Base-by-base conservation (phyloP, 2,113 vertebrate genomes). In the Seriola rivoliana region DNA sequence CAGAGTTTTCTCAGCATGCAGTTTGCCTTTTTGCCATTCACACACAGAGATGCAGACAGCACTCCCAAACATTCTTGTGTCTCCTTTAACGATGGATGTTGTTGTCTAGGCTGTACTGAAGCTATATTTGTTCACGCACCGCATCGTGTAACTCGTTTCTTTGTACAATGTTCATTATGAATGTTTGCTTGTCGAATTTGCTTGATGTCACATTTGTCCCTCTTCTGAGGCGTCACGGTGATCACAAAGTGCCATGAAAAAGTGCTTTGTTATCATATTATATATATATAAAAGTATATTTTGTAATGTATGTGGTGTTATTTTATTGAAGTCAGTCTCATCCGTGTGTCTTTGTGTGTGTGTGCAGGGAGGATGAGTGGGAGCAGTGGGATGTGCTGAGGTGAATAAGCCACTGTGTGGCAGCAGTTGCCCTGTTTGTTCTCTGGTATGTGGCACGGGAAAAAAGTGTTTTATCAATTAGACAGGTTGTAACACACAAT, bases 231-330 rank as follows among this genome's bases (percentile, higher is more conserved):
- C 34, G 46, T 91, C 87, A 81, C 80, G 8, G 75, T 92, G 92
- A 93, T 92, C 92, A 95, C 95, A 94, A 93, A 95, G 92, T 94
- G 93, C 93, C 93, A 94, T 80, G 79, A 85, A 80, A 85, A 90
- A 90, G 91, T 94, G 89, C 92, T 95, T 92, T 93, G 92, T 94
- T 85, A 89, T 90, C 90, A 91, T 93, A 88, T 62, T 78, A 71
- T 91, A 82, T 88, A 86, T 77, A 68, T 68, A 68, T 29, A 68
- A 89, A 89, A 75, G 71, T 92, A 89, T 95, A 91, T 96, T 95
- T 95, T 94, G 94, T 93, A 94, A 90, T 86, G 89, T 93, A 85
- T 44, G 70, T 92, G 63, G 68, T 75, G 85, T 81, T 79, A 79
- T 82, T 93, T 93, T 91, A 89, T 88, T 88, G 81, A 71, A 77